These are phyloP conservation scores for Podarcis raffonei DNA, from an alignment of 2,113 vertebrate species.

Conservation along the genomic window DNA sequence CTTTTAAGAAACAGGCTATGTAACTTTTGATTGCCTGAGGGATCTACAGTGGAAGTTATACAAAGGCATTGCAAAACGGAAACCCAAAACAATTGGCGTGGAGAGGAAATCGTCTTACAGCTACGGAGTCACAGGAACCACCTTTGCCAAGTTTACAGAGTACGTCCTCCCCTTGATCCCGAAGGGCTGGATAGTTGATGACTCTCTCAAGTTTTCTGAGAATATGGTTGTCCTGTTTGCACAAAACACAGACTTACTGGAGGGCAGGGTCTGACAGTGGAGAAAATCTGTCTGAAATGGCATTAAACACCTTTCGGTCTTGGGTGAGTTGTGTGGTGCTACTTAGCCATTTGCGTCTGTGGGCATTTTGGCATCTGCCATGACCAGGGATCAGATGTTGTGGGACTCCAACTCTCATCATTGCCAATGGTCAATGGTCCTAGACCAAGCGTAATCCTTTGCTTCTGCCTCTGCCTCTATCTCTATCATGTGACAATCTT, in stretches of 20 bases:
- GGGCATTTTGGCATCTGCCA: not conserved
- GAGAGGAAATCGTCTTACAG: slow-evolving; percentile 19
- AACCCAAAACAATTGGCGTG: not conserved
- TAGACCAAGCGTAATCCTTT: not conserved
- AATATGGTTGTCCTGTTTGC: not conserved
- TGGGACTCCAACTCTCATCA: not conserved
- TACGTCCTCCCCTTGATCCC: slow-evolving; percentile 24
- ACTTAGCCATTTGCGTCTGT: not conserved
- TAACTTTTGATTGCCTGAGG: slow-evolving; percentile 27
- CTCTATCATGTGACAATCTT: not conserved
- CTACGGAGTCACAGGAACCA: not conserved
- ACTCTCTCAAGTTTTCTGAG: slow-evolving; percentile 10
- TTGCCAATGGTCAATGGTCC: not conserved
- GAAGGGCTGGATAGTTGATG: slow-evolving; percentile 25
- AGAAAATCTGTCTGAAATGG: slow-evolving; percentile 21
- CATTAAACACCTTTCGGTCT: not conserved
- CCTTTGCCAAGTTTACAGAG: not conserved
- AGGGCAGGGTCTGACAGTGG: not conserved
- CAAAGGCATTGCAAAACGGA: slow-evolving; percentile 15
- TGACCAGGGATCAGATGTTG: not conserved
- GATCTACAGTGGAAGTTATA: slow-evolving; percentile 40
- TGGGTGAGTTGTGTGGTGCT: not conserved
- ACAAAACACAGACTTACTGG: accelerated
- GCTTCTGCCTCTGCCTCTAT: not conserved
- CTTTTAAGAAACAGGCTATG: not conserved